Evolutionary conservation across 2,113 vertebrate species (phyloP).

Genomic region (Zapornia atra): DNA sequence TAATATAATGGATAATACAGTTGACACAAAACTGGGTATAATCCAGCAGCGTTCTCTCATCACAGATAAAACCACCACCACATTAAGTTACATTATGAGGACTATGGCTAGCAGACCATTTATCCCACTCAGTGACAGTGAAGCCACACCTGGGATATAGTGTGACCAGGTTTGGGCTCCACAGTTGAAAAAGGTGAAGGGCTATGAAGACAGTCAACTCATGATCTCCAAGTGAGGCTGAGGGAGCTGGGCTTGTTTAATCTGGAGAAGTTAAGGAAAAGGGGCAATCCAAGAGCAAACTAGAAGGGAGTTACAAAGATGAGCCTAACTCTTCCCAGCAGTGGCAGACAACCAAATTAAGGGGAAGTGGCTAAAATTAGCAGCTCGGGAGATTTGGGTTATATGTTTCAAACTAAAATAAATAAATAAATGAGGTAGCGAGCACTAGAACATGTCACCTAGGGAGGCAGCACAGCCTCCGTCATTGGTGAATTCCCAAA

Average conservation of each 20-base stretch:
- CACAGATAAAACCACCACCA: neutral
- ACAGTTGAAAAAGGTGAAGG: neutral
- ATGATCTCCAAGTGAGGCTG: neutral
- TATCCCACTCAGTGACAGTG: neutral
- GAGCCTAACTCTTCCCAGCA: neutral
- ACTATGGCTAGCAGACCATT: neutral
- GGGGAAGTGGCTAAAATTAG: neutral
- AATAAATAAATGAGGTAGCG: neutral
- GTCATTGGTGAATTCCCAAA: neutral
- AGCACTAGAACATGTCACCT: neutral
- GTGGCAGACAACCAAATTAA: neutral
- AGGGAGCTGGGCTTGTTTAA: neutral
- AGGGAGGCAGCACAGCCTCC: neutral
- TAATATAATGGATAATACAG: neutral
- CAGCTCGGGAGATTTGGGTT: neutral
- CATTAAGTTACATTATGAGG: neutral
- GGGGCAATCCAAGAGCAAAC: neutral
- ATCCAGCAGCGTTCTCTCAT: neutral
- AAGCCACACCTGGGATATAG: neutral
- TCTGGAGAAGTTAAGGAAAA: neutral
- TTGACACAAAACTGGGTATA: neutral
- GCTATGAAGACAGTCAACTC: neutral
- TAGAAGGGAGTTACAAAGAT: neutral
- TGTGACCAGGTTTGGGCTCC: neutral
- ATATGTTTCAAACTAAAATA: neutral